Conservation (phyloP, 2,797 vertebrate genomes). For the Bradypodion ventrale region DNA sequence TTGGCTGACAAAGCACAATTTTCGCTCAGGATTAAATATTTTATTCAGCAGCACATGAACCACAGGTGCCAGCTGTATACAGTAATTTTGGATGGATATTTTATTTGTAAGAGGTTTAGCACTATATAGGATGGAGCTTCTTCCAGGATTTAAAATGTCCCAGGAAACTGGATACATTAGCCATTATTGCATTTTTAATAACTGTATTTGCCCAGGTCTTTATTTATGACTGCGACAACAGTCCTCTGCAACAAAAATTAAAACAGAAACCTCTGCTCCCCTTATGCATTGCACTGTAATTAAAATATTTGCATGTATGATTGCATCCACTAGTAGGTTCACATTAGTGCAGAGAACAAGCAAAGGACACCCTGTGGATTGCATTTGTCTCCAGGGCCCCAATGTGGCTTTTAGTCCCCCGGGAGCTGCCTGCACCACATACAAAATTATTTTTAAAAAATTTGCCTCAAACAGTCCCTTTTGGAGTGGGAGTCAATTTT, state of each 20-base stretch:
- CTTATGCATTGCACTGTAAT: neutral
- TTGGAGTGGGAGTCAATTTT: too few relatives aligned
- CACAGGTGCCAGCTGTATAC: conserved; percentile 37
- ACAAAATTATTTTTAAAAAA: too few relatives aligned
- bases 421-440: too few relatives aligned
- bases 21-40: conserved; percentile 60
- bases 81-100: conserved; percentile 40
- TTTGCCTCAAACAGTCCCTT: too few relatives aligned
- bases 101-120: conserved; percentile 31
- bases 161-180: conserved; percentile 21
- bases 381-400: too few relatives aligned
- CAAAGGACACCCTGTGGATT: too few relatives aligned
- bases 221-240: neutral
- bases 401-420: too few relatives aligned
- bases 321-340: neutral
- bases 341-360: neutral
- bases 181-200: conserved; percentile 13
- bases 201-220: neutral
- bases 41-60: conserved; percentile 44
- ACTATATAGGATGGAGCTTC: conserved; percentile 26
- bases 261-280: neutral
- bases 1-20: conserved; percentile 61
- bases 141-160: conserved; percentile 27
- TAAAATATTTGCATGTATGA: neutral
- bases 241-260: neutral